A percentile compares a stretch with the other conserved stretches of the same genome.
Conservation (phyloP, 1,140 invertebrate genomes). For the Drosophila sechellia region DNA sequence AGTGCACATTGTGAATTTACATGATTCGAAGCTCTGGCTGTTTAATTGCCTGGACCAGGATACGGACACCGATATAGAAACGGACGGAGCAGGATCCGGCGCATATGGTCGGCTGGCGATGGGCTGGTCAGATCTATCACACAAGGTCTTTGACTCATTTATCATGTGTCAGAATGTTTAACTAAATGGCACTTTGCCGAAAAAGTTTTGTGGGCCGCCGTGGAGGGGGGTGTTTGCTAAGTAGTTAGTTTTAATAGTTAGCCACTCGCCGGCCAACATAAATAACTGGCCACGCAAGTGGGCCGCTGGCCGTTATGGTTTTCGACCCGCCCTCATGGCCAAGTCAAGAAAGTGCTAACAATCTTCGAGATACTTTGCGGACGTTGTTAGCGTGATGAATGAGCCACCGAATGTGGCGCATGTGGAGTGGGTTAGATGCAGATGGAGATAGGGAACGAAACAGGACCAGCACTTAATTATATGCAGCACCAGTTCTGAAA, state of each 20-base stretch:
- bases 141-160: conserved; percentile 69
- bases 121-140: conserved; percentile 55
- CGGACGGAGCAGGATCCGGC: conserved; percentile 27
- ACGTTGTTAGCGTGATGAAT: conserved; percentile 64
- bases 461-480: conserved; percentile 39
- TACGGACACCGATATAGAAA: conserved; percentile 18
- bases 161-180: conserved; percentile 81
- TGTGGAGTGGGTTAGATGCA: conserved; percentile 1
- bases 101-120: conserved; percentile 63
- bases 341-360: conserved; percentile 69
- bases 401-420: conserved; percentile 33
- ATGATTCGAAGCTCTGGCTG: conserved; percentile 57
- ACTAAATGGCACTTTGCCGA: conserved; percentile 78
- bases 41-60: conserved; percentile 64
- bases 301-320: conserved; percentile 25
- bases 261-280: conserved; percentile 63
- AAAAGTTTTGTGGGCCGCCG: conserved; percentile 52
- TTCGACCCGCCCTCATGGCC: conserved; percentile 11
- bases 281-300: conserved; percentile 68
- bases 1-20: conserved; percentile 56
- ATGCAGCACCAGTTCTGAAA: conserved; percentile 32
- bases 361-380: conserved; percentile 74
- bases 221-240: conserved; percentile 66
- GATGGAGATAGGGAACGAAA: not conserved
- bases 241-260: conserved; percentile 82